These are phyloP conservation scores for Cremastinae sp. DNA, from an alignment of 2,888 invertebrate genomes.

Conservation along the genomic window DNA sequence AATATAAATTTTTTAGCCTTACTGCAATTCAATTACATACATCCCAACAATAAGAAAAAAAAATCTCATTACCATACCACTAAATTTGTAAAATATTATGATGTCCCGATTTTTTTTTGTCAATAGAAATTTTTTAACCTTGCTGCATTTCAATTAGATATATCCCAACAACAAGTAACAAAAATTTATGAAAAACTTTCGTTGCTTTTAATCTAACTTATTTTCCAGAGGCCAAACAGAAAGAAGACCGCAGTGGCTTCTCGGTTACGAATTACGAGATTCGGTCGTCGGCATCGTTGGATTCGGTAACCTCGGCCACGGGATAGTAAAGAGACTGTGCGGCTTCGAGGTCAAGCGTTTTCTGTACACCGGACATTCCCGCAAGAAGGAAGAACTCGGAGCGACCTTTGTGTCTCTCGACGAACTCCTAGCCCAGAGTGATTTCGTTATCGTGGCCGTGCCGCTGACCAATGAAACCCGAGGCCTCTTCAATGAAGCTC, in stretches of 20 bases:
- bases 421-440: conserved; percentile 85
- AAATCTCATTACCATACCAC: too few relatives aligned
- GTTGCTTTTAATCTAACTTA: too few relatives aligned
- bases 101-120: too few relatives aligned
- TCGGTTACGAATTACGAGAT: conserved; percentile 89
- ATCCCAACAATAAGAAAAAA: too few relatives aligned
- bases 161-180: too few relatives aligned
- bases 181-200: too few relatives aligned
- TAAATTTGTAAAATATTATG: too few relatives aligned
- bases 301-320: conserved; percentile 90
- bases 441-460: conserved; percentile 87
- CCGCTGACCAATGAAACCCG: conserved; percentile 86
- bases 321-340: conserved; percentile 86
- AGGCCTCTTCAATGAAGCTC: conserved; percentile 85
- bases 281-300: conserved; percentile 92
- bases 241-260: conserved; percentile 86
- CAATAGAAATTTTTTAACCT: too few relatives aligned
- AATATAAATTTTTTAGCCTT: too few relatives aligned
- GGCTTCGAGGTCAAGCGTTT: conserved; percentile 88
- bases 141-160: too few relatives aligned
- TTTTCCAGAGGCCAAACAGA: conserved; percentile 85
- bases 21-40: too few relatives aligned
- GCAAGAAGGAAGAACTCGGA: conserved; percentile 81
- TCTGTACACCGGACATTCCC: conserved; percentile 86
- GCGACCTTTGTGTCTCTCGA: conserved; percentile 86